These are phyloP conservation scores for Hyppa rectilinea DNA, from an alignment of 2,888 invertebrate species.

Conservation along the genomic window DNA sequence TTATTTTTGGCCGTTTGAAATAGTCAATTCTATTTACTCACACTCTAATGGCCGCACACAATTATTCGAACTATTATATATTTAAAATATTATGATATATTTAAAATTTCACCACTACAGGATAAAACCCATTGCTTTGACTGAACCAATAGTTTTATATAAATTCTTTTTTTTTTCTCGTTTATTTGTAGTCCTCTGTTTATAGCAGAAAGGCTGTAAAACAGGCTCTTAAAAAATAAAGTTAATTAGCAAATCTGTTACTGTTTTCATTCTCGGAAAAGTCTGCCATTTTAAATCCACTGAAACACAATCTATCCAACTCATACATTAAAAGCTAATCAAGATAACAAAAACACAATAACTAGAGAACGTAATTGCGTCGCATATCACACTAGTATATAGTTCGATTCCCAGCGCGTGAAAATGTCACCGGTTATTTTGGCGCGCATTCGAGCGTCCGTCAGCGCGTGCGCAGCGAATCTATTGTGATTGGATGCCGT, in stretches of 20 bases:
- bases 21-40: too few relatives aligned
- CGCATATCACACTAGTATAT: conserved; percentile 65
- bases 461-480: conserved; percentile 66
- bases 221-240: background rate
- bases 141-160: background rate
- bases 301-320: background rate
- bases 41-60: too few relatives aligned
- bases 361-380: conserved; percentile 61
- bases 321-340: conserved; percentile 41
- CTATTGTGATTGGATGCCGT: conserved; percentile 64
- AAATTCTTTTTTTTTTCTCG: background rate
- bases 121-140: too few relatives aligned
- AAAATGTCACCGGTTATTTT: conserved; percentile 87
- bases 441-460: conserved; percentile 72
- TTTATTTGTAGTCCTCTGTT: too few relatives aligned
- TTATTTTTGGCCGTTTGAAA: too few relatives aligned
- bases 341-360: conserved; percentile 52
- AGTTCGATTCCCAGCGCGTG: conserved; percentile 76
- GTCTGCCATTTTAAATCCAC: background rate
- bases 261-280: too few relatives aligned
- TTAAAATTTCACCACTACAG: too few relatives aligned
- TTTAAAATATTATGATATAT: too few relatives aligned
- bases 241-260: background rate
- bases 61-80: too few relatives aligned
- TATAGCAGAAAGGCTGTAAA: background rate